These are phyloP conservation scores for Nyctalus aviator DNA, from an alignment of 2,797 vertebrate genomes.

Conservation along the genomic window DNA sequence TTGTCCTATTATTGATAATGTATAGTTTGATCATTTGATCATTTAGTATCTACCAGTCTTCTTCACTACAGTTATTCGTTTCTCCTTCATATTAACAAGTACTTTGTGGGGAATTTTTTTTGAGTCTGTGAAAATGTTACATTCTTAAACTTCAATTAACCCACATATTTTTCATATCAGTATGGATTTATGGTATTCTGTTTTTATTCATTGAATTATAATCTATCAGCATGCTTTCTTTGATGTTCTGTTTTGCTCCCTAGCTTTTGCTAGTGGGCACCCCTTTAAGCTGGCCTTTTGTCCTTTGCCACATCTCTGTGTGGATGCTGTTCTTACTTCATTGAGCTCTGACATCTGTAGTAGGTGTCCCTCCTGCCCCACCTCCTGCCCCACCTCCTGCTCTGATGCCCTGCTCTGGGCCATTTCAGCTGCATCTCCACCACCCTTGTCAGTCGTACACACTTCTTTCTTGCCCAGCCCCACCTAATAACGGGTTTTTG, in stretches of 20 bases:
- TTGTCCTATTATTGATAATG: background rate
- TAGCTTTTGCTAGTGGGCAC: background rate
- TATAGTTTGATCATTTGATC: background rate
- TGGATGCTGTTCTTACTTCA: background rate
- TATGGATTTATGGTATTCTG: background rate
- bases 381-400: background rate
- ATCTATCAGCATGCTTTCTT: background rate
- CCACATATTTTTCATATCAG: background rate
- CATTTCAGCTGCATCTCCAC: background rate
- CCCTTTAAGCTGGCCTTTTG: background rate
- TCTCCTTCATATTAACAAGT: background rate
- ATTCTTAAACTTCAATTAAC: conserved; percentile 1
- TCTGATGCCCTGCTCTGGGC: background rate
- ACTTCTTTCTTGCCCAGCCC: background rate
- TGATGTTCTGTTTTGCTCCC: background rate
- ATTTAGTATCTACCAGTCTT: background rate
- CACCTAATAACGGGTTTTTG: background rate
- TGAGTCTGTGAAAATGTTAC: background rate
- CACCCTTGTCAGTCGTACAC: background rate
- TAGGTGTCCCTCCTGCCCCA: background rate
- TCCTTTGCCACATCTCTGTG: background rate
- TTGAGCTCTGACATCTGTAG: background rate
- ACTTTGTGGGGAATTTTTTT: background rate
- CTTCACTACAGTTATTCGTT: background rate
- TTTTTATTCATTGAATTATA: background rate